Evolutionary conservation across 2,888 invertebrate species (phyloP), one percentile per base, ranked within the genome.

Genomic region (Torymus auratus): DNA sequence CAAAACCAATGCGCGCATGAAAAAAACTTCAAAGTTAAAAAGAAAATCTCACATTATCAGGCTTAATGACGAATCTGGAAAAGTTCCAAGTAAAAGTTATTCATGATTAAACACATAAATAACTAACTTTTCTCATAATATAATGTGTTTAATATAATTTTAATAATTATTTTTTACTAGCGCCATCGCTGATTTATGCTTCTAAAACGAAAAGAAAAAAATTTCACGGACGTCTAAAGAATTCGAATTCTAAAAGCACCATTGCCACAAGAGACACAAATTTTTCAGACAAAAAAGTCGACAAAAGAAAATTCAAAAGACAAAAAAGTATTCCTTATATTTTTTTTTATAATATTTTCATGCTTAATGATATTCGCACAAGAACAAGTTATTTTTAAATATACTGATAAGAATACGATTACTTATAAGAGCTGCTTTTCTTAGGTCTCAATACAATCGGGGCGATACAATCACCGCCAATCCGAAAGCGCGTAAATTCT

Each of bases 241-340:
- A 73, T 52, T 84, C 85, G 1, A 85, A 83, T 80, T 90, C 91
- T 0, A 88, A 87, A 68, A 89, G 88, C 60, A 89, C 89, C 0
- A 82, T 88, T 0, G 82, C 84, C 2, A 89, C 87, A 0, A 87
- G 83, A 70, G 87, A 87, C 28, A 84, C 84, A 0, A 65, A 14
- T 15, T 55, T 80, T 61, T 62, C 82, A 3, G 82, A 82, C 17
- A 78, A 75, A 15, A 74, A 72, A 17, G 5, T 15, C 23, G 78
- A 81, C 10, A 23, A 67, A 7, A 70, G 20, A 56, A 82, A 78
- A 53, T 62, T 78, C 14, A 77, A 20, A n/a, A 73, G 62, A n/a
- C 82, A 80, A 55, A 80, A 71, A 71, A 82, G 82, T 82, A 77
- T 65, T 11, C 11, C 11, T 60, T 55, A 55, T 68, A 23, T 15